Evolutionary conservation across 2,113 vertebrate species (phyloP), one percentile per base, ranked within the genome.

Genomic region (Pterophyllum scalare): DNA sequence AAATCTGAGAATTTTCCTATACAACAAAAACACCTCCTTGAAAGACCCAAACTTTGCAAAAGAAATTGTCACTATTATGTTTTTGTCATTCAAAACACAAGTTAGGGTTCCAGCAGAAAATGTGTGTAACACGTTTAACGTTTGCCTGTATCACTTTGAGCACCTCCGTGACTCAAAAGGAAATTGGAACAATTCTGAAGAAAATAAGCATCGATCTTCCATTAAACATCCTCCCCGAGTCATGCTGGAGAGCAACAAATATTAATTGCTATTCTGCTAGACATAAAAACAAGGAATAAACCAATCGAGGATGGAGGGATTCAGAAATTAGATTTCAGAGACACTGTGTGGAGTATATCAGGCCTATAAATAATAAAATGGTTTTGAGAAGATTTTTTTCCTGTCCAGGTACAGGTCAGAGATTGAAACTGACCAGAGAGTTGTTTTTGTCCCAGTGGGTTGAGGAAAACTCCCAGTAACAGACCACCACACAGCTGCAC

Each of bases 401-500:
- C 64, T 62, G 65, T 76, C 64, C 90, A 87, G 80, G 82, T 76
- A 61, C 26, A 28, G 84, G 93, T 92, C 92, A 90, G 79, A 84
- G 87, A 80, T 83, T 67, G 74, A 91, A 49, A 86, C 87, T 93
- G 94, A 92, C 93, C 94, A 92, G 90, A 91, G 92, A 88, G 85
- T 86, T 92, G 90, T 77, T 88, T 85, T 1, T 1, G 83, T 94
- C 92, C 92, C 90, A 3, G 83, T 81, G 90, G 94, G 85, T 12
- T 19, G 74, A 22, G 83, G n/a, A 81, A 77, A 83, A 90, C 80
- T 94, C 90, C 91, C 92, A 85, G 87, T 87, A 92, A 92, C 93
- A 94, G 92, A 88, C 92, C 88, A 87, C 79, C 86, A 81, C 92
- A 93, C 94, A 95, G 93, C 93, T 95, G 93, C 78, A n/a, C 77